Conservation (phyloP, 2,113 vertebrate genomes). For the Trichomycterus rosablanca region DNA sequence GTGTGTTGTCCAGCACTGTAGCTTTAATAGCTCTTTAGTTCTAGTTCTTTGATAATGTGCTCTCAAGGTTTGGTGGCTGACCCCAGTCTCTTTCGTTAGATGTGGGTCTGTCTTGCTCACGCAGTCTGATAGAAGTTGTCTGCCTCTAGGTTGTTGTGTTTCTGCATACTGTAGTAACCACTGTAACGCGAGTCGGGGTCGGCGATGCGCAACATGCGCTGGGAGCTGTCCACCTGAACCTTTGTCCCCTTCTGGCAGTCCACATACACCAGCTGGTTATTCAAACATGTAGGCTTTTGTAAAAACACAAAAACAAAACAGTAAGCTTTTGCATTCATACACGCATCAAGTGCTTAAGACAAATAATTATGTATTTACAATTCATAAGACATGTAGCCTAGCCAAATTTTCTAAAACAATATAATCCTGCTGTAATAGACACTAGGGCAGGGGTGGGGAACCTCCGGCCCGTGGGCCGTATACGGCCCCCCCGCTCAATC, state of each 20-base stretch:
- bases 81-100: slow-evolving; percentile 25
- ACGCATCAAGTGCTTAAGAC: background rate
- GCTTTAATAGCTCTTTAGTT: slow-evolving; percentile 19
- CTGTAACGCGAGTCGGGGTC: slow-evolving; percentile 86
- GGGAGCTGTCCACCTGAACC: slow-evolving; percentile 79
- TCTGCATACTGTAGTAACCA: slow-evolving; percentile 90
- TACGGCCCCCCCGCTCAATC: no score
- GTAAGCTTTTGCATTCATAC: background rate
- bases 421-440: no score
- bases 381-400: no score
- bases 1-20: slow-evolving; percentile 38
- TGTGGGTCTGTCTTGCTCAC: slow-evolving; percentile 60
- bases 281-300: slow-evolving; percentile 80
- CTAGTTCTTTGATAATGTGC: slow-evolving; percentile 34
- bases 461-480: no score
- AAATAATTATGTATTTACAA: no score
- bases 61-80: slow-evolving; percentile 34
- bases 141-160: slow-evolving; percentile 84
- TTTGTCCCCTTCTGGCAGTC: slow-evolving; percentile 84
- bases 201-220: slow-evolving; percentile 82
- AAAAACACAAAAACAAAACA: slow-evolving; percentile 31
- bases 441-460: no score
- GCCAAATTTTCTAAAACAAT: no score
- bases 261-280: slow-evolving; percentile 84
- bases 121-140: slow-evolving; percentile 91